Percentiles rank a stretch among this genome's conserved stretches.
These are phyloP conservation scores for Anneissia japonica DNA, from an alignment of 35 echinoderm and acorn worm genomes.

Conservation along the genomic window DNA sequence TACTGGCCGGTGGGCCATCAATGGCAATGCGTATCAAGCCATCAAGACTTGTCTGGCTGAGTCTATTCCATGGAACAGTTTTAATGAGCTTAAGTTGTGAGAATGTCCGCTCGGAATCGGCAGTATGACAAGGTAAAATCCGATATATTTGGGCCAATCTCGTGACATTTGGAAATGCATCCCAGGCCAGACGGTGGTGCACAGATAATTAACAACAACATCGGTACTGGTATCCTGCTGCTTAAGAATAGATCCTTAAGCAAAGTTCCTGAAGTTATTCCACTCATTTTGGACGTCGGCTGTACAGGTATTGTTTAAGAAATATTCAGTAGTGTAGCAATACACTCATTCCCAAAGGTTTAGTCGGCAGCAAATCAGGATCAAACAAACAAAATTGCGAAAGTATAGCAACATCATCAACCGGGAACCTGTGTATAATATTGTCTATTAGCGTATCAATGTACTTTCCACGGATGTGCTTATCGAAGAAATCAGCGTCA, in stretches of 20 bases:
- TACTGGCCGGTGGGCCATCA: slow-evolving; percentile 27
- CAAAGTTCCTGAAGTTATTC: slow-evolving; percentile 15
- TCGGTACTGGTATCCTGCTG: not conserved
- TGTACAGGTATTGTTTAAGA: no score
- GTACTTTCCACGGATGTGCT: not conserved
- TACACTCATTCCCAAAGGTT: not conserved
- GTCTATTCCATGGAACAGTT: slow-evolving; percentile 33
- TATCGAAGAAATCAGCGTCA: no score
- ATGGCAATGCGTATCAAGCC: slow-evolving; percentile 28
- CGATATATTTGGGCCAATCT: slow-evolving; percentile 25
- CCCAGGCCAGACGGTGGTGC: not conserved
- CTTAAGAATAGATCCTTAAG: slow-evolving; percentile 18
- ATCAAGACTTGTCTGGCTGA: slow-evolving; percentile 27
- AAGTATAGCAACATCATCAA: not conserved
- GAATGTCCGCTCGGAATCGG: slow-evolving; percentile 36
- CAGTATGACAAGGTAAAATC: slow-evolving; percentile 20
- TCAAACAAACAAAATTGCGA: not conserved
- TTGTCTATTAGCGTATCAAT: not conserved
- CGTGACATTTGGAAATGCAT: slow-evolving; percentile 5
- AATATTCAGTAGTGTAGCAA: no score
- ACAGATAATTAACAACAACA: slow-evolving; percentile 20
- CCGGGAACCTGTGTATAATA: not conserved
- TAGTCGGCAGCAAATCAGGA: not conserved
- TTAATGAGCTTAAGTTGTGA: slow-evolving; percentile 47
- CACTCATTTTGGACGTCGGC: not conserved